These are phyloP conservation scores for Cylloceria caligata DNA, from an alignment of 2,888 invertebrate genomes.

Conservation along the genomic window DNA sequence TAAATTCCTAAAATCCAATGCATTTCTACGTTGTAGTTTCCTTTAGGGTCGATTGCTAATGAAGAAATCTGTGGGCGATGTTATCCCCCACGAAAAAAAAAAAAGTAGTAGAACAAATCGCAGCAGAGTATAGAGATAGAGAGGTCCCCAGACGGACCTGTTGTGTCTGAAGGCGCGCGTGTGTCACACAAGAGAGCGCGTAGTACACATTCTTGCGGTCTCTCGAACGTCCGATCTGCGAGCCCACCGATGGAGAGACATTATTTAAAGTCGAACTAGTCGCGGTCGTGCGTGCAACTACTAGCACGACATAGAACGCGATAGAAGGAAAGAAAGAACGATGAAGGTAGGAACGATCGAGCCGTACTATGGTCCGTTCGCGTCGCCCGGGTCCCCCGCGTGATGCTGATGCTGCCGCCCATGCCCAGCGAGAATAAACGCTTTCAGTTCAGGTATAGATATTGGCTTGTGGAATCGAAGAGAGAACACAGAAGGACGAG, in stretches of 20 bases:
- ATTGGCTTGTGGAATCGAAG: slow-evolving; percentile 18
- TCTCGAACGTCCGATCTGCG: slow-evolving; percentile 74
- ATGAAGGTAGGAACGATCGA: slow-evolving; percentile 58
- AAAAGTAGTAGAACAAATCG: slow-evolving; percentile 41
- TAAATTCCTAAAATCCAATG: slow-evolving; percentile 10
- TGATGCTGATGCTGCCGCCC: not conserved
- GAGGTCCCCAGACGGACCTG: slow-evolving; percentile 50
- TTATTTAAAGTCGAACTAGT: slow-evolving; percentile 79
- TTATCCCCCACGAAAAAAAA: not conserved
- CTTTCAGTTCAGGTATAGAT: slow-evolving; percentile 42
- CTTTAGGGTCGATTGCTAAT: slow-evolving; percentile 9
- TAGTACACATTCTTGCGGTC: slow-evolving; percentile 68
- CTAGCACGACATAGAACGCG: slow-evolving; percentile 6
- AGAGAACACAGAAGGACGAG: not conserved
- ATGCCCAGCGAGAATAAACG: slow-evolving; percentile 33
- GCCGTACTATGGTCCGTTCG: slow-evolving; percentile 13
- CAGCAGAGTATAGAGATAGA: slow-evolving; percentile 7
- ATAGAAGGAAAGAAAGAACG: slow-evolving; percentile 13
- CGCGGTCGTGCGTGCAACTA: slow-evolving; percentile 54
- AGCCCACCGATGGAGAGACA: slow-evolving; percentile 79
- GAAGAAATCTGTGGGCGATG: slow-evolving; percentile 34
- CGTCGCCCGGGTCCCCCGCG: slow-evolving; percentile 34
- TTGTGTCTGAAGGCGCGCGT: slow-evolving; percentile 52
- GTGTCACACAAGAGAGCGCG: slow-evolving; percentile 57
- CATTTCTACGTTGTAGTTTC: not conserved